phyloP scores from a whole-genome alignment of 64 coral and sea anemone species.

The Montipora foliosa region DNA sequence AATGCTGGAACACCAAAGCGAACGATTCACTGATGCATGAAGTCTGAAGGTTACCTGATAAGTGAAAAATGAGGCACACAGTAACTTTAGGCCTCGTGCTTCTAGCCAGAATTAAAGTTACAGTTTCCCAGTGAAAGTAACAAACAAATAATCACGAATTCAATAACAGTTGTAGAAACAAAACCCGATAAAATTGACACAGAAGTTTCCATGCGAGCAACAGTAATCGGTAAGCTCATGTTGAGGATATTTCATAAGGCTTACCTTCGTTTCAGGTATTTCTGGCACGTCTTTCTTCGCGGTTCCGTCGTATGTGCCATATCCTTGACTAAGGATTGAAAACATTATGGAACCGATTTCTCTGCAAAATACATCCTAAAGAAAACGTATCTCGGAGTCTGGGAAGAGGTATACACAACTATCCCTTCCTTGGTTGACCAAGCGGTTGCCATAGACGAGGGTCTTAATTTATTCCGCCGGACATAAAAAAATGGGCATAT shows the following conservation, averaged over 20 bases:
- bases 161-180: background rate
- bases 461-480: slow-evolving; percentile 30
- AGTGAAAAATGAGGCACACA: background rate
- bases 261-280: slow-evolving; percentile 24
- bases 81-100: background rate
- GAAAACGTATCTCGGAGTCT: background rate
- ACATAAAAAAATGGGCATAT: background rate
- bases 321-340: slow-evolving; percentile 65
- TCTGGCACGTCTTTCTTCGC: slow-evolving; percentile 65
- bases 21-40: background rate
- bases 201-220: no score
- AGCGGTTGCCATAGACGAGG: slow-evolving; percentile 42
- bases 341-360: slow-evolving; percentile 19
- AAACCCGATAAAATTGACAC: background rate
- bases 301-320: slow-evolving; percentile 70
- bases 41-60: background rate
- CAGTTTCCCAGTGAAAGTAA: background rate
- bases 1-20: background rate
- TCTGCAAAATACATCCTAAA: background rate
- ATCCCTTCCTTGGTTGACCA: background rate
- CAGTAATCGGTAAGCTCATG: background rate
- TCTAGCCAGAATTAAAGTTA: background rate
- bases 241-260: background rate
- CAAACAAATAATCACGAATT: background rate
- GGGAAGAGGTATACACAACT: background rate